A percentile compares a stretch with the other conserved stretches of the same genome.
phyloP scores from a whole-genome alignment of 1,140 invertebrate genomes.

The Drosophila nigrodunni region DNA sequence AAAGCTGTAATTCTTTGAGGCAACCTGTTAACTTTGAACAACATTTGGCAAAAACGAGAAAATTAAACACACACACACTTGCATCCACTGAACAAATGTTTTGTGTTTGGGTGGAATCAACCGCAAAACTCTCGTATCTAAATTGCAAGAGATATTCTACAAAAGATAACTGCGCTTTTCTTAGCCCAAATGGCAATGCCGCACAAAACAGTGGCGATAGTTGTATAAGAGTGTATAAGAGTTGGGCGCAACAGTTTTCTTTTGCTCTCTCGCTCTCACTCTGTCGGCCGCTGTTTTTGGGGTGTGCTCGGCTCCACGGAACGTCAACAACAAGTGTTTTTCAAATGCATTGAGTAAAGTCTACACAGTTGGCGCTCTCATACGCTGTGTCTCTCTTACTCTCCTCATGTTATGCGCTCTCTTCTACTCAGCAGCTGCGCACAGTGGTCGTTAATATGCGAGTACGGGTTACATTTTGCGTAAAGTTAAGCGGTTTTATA shows the following conservation, averaged over 20 bases:
- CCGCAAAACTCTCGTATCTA: slow-evolving; percentile 13
- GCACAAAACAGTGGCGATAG: not conserved
- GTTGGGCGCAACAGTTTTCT: slow-evolving; percentile 71
- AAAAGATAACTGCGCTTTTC: slow-evolving; percentile 80
- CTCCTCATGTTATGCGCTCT: slow-evolving; percentile 7
- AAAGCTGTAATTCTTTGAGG: not conserved
- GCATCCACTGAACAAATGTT: not conserved
- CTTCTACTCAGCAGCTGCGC: slow-evolving; percentile 37
- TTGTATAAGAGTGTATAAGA: slow-evolving; percentile 50
- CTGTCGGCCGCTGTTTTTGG: slow-evolving; percentile 26
- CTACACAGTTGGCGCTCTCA: slow-evolving; percentile 26
- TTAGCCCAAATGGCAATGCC: slow-evolving; percentile 59
- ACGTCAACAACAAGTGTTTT: slow-evolving; percentile 79
- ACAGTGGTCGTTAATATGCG: slow-evolving; percentile 17
- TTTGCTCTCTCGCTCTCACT: slow-evolving; percentile 34
- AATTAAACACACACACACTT: slow-evolving; percentile 1
- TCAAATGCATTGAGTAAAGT: slow-evolving; percentile 45
- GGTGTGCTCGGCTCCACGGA: slow-evolving; percentile 41
- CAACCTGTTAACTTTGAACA: slow-evolving; percentile 59
- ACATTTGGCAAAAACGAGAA: slow-evolving; percentile 34
- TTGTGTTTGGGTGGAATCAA: not conserved
- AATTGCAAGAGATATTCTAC: slow-evolving; percentile 58
- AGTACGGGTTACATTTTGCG: not conserved
- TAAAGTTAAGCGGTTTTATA: not conserved
- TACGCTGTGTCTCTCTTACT: slow-evolving; percentile 9